Evolutionary conservation across 2,888 invertebrate genomes (phyloP).

Genomic region (Carpatolechia fugitivella): DNA sequence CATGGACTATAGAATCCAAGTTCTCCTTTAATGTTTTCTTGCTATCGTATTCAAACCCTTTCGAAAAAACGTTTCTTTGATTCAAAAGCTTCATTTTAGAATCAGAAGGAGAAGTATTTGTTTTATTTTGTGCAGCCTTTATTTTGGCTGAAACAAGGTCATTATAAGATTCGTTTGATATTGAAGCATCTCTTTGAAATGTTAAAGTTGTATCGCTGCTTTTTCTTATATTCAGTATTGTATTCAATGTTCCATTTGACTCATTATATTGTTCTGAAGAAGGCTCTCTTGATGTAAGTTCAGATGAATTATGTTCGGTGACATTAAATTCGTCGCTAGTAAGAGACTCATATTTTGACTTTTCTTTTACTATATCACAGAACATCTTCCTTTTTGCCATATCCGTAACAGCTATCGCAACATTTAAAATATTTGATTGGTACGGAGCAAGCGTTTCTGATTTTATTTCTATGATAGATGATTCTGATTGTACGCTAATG

Average conservation of each 20-base stretch:
- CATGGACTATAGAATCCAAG: not conserved
- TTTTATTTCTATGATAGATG: not conserved
- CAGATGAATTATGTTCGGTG: not conserved
- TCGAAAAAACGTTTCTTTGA: not conserved
- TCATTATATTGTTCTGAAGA: not conserved
- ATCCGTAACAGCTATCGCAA: constrained; percentile 45
- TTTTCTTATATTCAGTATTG: not conserved
- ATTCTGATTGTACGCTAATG: constrained; percentile 27
- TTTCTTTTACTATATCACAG: constrained; percentile 21
- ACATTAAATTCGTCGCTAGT: constrained; percentile 30
- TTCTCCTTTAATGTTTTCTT: not conserved
- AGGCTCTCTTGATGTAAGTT: constrained; percentile 1
- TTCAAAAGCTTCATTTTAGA: not conserved
- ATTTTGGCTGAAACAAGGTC: constrained; percentile 35
- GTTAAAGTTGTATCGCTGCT: constrained; percentile 25
- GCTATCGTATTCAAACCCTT: not conserved
- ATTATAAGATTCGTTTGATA: constrained; percentile 26
- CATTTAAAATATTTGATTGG: constrained; percentile 44
- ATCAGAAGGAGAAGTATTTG: not conserved
- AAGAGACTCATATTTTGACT: constrained; percentile 23
- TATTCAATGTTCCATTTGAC: not conserved
- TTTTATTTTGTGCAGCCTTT: constrained; percentile 31
- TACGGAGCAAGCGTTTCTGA: constrained; percentile 24
- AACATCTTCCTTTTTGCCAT: constrained; percentile 25
- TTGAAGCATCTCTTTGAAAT: constrained; percentile 24